phyloP scores from a whole-genome alignment of 2,888 invertebrate genomes.

The Mystacides longicornis region DNA sequence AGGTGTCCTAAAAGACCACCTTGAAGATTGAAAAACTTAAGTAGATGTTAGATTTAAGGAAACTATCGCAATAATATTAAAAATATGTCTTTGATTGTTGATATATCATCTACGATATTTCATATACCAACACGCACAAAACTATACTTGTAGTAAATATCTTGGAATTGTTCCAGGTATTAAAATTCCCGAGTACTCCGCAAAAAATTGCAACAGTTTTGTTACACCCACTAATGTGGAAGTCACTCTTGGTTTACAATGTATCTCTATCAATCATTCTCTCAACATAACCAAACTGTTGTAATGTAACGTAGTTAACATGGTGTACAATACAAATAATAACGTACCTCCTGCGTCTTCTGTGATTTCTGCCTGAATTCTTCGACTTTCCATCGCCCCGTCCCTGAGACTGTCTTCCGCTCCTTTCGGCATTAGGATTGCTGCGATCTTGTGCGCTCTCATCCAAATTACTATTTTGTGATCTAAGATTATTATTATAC shows the following conservation, averaged over 20 bases:
- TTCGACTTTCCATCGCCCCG: neutral
- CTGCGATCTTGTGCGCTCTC: neutral
- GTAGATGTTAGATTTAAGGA: too few species aligned
- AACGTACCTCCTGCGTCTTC: constrained; percentile 13
- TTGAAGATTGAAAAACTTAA: too few species aligned
- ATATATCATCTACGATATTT: too few species aligned
- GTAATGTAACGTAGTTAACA: neutral
- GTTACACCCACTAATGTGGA: too few species aligned
- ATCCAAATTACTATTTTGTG: neutral
- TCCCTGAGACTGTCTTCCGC: neutral
- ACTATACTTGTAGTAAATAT: too few species aligned
- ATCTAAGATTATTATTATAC: neutral
- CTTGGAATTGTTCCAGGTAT: too few species aligned
- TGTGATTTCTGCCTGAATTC: neutral
- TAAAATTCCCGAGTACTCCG: too few species aligned
- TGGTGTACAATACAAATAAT: neutral
- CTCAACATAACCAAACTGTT: neutral
- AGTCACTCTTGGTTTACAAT: neutral
- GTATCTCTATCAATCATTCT: neutral
- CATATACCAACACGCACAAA: too few species aligned
- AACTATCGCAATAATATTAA: too few species aligned
- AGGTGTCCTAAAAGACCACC: too few species aligned
- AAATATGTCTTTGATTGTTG: too few species aligned
- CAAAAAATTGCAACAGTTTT: too few species aligned
- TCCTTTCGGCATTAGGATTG: neutral